These are phyloP conservation scores for Catocala fraxini DNA, from an alignment of 2,888 invertebrate species.

Conservation along the genomic window DNA sequence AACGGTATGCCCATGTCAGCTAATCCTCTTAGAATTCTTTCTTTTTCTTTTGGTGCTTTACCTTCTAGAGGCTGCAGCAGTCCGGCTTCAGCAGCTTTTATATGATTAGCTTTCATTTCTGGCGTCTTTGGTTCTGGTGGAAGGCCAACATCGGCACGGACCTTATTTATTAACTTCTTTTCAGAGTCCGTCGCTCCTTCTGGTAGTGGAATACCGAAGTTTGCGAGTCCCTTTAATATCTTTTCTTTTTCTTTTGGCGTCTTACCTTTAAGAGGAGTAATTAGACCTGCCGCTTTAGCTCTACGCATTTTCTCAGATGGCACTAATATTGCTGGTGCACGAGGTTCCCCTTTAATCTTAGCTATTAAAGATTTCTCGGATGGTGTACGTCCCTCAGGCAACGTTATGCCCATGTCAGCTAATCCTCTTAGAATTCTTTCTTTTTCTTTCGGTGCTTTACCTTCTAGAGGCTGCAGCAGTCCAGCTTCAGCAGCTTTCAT, in stretches of 20 bases:
- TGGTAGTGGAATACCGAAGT: slow-evolving; percentile 50
- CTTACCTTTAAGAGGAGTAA: slow-evolving; percentile 53
- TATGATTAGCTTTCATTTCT: slow-evolving; percentile 29
- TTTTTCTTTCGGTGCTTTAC: too few relatives aligned
- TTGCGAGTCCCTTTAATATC: slow-evolving; percentile 40
- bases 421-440: too few relatives aligned
- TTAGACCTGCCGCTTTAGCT: slow-evolving; percentile 38
- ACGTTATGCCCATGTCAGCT: too few relatives aligned
- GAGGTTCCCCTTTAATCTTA: too few relatives aligned
- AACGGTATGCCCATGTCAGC: slow-evolving; percentile 8
- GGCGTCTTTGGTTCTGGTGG: slow-evolving; percentile 20
- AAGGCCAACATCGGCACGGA: slow-evolving; percentile 21
- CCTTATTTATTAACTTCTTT: slow-evolving; percentile 16
- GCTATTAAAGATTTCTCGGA: too few relatives aligned
- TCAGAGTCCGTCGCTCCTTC: slow-evolving; percentile 52
- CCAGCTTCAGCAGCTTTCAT: too few relatives aligned
- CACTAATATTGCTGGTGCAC: too few relatives aligned
- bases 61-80: slow-evolving; percentile 24
- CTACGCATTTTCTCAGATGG: too few relatives aligned
- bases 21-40: slow-evolving; percentile 20
- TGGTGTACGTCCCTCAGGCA: too few relatives aligned
- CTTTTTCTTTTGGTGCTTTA: slow-evolving; percentile 22
- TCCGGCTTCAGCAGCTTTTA: slow-evolving; percentile 20
- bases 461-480: too few relatives aligned
- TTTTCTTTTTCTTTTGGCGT: slow-evolving; percentile 41